Conservation (phyloP, 2,797 vertebrate species). For the Cottoperca gobio region DNA sequence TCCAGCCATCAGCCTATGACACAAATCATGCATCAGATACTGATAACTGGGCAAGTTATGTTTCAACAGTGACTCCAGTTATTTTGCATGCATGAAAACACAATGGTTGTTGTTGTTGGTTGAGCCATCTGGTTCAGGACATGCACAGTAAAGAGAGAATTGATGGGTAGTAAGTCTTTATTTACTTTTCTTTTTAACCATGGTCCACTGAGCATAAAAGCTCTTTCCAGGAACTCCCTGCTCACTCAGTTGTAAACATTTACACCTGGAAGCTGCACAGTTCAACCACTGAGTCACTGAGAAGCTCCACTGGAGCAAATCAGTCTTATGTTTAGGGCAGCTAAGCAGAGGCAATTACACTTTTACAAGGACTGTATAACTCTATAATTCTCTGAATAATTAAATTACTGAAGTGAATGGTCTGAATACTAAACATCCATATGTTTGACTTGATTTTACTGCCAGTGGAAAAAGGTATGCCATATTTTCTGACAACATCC, state of each 20-base stretch:
- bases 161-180: neutral
- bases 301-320: slow-evolving; percentile 35
- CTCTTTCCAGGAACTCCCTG: slow-evolving; percentile 29
- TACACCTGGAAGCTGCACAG: slow-evolving; percentile 46
- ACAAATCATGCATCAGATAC: neutral
- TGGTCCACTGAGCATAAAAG: neutral
- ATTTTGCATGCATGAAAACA: neutral
- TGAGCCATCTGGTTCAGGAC: neutral
- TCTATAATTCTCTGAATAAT: slow-evolving; percentile 4
- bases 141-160: neutral
- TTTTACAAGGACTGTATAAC: neutral
- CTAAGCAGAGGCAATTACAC: neutral
- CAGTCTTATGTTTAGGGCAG: neutral
- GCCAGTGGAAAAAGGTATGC: neutral
- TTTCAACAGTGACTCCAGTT: neutral
- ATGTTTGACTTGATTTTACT: neutral
- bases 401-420: neutral
- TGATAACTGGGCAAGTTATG: neutral
- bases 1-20: accelerated
- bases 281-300: slow-evolving; percentile 43
- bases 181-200: neutral
- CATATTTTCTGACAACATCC: neutral
- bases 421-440: neutral
- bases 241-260: slow-evolving; percentile 23
- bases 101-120: neutral